A percentile compares a stretch with the other conserved stretches of the same genome.
These are phyloP conservation scores for Gnathonemus echidnorhynchus DNA, from an alignment of 2,113 vertebrate genomes.

Conservation along the genomic window DNA sequence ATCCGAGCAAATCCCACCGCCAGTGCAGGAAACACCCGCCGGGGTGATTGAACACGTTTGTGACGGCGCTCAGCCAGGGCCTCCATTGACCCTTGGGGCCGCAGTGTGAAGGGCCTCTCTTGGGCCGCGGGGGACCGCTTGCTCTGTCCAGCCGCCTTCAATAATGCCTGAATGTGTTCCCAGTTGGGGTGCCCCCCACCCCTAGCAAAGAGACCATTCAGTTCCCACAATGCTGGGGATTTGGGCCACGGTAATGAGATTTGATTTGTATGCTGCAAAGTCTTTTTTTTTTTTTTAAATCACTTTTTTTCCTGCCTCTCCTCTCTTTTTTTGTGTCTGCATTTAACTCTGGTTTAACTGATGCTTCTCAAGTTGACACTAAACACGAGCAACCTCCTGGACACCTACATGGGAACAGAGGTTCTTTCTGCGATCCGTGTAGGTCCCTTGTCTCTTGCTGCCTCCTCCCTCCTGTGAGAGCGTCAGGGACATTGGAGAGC, in stretches of 20 bases:
- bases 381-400: background rate
- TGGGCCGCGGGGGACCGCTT: slow-evolving; percentile 42
- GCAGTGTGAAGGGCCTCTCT: slow-evolving; percentile 57
- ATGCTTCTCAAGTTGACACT: background rate
- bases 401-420: background rate
- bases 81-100: slow-evolving; percentile 54
- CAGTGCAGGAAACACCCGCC: slow-evolving; percentile 56
- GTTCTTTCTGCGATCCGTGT: background rate
- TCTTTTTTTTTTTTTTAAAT: slow-evolving; percentile 34
- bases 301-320: slow-evolving; percentile 13
- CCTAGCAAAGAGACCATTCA: slow-evolving; percentile 55
- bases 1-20: slow-evolving; percentile 50
- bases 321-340: background rate
- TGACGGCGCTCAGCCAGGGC: slow-evolving; percentile 53
- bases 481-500: background rate
- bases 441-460: background rate
- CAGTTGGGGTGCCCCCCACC: slow-evolving; percentile 53
- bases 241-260: slow-evolving; percentile 63
- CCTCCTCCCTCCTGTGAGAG: background rate
- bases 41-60: slow-evolving; percentile 59
- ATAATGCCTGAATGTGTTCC: slow-evolving; percentile 58
- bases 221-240: slow-evolving; percentile 51
- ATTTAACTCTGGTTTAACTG: background rate
- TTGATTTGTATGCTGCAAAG: slow-evolving; percentile 64
- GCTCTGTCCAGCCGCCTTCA: slow-evolving; percentile 49